Conservation (phyloP, 2,888 invertebrate genomes). For the Cryptus viduatorius region DNA sequence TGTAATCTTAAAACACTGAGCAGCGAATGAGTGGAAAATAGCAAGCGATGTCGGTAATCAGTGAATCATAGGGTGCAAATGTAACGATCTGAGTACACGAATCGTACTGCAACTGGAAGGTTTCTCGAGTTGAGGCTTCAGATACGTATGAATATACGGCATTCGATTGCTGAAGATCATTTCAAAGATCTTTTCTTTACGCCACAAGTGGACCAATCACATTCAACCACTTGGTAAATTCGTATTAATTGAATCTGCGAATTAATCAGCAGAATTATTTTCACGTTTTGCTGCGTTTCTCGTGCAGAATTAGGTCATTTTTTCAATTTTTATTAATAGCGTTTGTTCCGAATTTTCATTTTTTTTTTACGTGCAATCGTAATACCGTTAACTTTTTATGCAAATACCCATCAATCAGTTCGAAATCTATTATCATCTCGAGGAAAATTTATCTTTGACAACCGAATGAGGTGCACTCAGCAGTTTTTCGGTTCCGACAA, state of each 20-base stretch:
- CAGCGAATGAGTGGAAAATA: neutral
- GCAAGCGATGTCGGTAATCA: neutral
- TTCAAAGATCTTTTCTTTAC: neutral
- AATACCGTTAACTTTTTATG: neutral
- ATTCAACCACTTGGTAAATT: no score
- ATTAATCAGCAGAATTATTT: no score
- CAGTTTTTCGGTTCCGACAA: neutral
- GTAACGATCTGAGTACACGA: neutral
- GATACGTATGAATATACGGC: neutral
- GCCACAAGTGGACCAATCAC: neutral
- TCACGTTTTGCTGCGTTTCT: no score
- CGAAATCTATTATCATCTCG: neutral
- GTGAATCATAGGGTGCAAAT: neutral
- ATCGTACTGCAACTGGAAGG: neutral
- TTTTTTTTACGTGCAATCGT: no score
- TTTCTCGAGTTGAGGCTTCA: neutral
- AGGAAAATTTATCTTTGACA: neutral
- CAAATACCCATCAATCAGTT: neutral
- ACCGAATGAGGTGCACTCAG: neutral
- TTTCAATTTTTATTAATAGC: no score
- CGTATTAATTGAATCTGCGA: no score
- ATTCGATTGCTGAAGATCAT: neutral
- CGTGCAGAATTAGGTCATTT: no score
- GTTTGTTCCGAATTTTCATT: no score
- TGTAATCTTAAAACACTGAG: neutral